phyloP scores from a whole-genome alignment of 2,797 vertebrate species.

The Falco cherrug region DNA sequence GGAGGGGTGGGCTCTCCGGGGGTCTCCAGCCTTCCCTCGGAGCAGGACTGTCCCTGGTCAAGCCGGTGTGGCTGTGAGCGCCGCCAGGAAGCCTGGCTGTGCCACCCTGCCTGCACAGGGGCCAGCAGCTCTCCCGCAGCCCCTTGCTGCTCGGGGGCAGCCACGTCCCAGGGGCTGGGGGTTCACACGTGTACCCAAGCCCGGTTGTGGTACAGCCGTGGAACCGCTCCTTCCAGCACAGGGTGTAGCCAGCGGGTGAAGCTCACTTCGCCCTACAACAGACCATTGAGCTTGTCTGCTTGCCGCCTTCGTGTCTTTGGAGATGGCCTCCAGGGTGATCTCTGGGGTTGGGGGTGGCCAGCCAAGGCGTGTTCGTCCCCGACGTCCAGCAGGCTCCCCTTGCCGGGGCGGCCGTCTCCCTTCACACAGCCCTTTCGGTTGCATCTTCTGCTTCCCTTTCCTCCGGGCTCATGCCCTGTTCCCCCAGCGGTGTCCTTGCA shows the following conservation, averaged over 20 bases:
- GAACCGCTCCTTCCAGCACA: fast-evolving
- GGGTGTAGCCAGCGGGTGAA: not conserved
- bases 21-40: not conserved
- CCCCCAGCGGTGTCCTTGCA: not conserved
- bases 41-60: not conserved
- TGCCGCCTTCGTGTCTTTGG: not conserved
- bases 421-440: not conserved
- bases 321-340: not conserved
- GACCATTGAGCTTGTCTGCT: too few relatives aligned
- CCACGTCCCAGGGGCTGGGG: fast-evolving
- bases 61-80: fast-evolving
- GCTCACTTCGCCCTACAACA: too few relatives aligned
- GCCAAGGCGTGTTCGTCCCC: not conserved
- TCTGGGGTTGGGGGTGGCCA: not conserved
- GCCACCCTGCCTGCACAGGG: not conserved
- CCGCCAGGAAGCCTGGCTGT: not conserved
- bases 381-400: not conserved
- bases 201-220: not conserved
- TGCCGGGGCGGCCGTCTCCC: not conserved
- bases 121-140: not conserved
- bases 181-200: fast-evolving
- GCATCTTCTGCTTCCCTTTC: not conserved
- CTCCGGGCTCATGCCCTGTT: not conserved
- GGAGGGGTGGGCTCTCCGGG: not conserved
- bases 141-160: not conserved